Base-by-base conservation (phyloP, 1,140 invertebrate species). In the Phthorimaea operculella region DNA sequence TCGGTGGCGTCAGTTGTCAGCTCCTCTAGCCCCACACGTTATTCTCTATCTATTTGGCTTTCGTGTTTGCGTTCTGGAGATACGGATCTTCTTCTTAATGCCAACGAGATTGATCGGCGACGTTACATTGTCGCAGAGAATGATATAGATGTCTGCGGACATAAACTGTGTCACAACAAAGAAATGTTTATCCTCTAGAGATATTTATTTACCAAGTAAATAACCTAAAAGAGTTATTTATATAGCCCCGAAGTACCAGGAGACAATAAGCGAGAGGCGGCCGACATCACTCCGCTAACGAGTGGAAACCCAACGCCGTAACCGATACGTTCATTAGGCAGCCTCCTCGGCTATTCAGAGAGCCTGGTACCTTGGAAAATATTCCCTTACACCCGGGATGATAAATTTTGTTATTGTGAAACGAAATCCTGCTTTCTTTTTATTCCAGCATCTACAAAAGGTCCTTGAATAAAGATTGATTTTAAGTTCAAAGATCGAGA, bases 321-420 rank as follows among this genome's bases (percentile, higher is more conserved):
- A 78, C 73, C 68, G 75, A 78, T 70, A 68, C 76, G 63, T 76
- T 79, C 76, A 79, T 78, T 78, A 79, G 66, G 61, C 53, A 28
- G 21, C n/a, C 60, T 68, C 63, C 62, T 66, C 68, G 64, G 60
- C 64, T 64, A 62, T 69, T 64, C 66, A 60, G 59, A 33, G 62
- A 61, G 56, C 66, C 64, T 66, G 60, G 63, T 70, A 68, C 62
- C 55, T 54, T 42, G 48, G 55, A 63, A 42, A 55, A 63, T 68
- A 68, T 68, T 74, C 59, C 60, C 60, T 69, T 71, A 70, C 63
- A 63, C 33, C 12, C 8, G 44, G 36, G 10, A 39, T 12, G 10
- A 39, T 39, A 39, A 39, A 39, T 10, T 39, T 39, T 39, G 36
- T 12, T 39, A n/a, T 39, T 28, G 21, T 28, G 21, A 39, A 39